A percentile compares a stretch with the other conserved stretches of the same genome.
These are phyloP conservation scores for Drosophila lowei DNA, from an alignment of 1,140 invertebrate genomes.

Conservation along the genomic window DNA sequence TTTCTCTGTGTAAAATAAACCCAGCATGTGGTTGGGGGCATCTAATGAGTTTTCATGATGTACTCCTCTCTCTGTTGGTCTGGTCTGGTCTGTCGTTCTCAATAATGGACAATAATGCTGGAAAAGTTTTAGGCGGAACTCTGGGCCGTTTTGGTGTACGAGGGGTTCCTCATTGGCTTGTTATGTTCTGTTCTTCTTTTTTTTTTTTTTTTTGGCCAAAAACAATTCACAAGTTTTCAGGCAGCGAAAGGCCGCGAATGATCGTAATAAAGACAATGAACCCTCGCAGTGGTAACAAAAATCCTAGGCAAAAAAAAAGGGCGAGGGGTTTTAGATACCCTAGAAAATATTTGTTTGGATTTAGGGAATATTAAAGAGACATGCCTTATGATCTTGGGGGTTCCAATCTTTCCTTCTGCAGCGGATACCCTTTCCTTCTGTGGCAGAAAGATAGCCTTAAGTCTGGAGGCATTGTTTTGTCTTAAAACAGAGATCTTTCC, in stretches of 20 bases:
- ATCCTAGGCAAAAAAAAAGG: background rate
- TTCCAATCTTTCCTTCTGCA: too few relatives aligned
- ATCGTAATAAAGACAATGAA: conserved; percentile 74
- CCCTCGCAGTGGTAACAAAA: conserved; percentile 30
- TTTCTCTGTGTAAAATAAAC: conserved; percentile 12
- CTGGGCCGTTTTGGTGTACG: conserved; percentile 3
- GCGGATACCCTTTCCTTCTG: too few relatives aligned
- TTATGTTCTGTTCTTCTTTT: conserved; percentile 32
- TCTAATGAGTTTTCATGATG: conserved; percentile 68
- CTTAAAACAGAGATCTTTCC: too few relatives aligned
- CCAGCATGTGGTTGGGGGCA: conserved; percentile 53
- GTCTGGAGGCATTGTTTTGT: too few relatives aligned
- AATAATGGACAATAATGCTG: conserved; percentile 57
- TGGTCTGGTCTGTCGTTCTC: conserved; percentile 1
- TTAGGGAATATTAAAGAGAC: too few relatives aligned
- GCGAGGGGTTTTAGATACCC: background rate
- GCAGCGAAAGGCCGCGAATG: conserved; percentile 49
- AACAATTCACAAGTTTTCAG: conserved; percentile 75
- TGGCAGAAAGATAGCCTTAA: too few relatives aligned
- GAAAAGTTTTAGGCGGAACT: conserved; percentile 36
- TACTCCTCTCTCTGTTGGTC: conserved; percentile 4
- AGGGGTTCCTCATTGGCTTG: conserved; percentile 56
- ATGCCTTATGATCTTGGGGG: too few relatives aligned
- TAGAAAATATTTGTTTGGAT: too few relatives aligned
- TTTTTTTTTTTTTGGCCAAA: conserved; percentile 62